Percentiles rank a stretch among this genome's conserved stretches.
These are phyloP conservation scores for Porites lutea DNA, from an alignment of 64 coral and sea anemone genomes.

Conservation along the genomic window DNA sequence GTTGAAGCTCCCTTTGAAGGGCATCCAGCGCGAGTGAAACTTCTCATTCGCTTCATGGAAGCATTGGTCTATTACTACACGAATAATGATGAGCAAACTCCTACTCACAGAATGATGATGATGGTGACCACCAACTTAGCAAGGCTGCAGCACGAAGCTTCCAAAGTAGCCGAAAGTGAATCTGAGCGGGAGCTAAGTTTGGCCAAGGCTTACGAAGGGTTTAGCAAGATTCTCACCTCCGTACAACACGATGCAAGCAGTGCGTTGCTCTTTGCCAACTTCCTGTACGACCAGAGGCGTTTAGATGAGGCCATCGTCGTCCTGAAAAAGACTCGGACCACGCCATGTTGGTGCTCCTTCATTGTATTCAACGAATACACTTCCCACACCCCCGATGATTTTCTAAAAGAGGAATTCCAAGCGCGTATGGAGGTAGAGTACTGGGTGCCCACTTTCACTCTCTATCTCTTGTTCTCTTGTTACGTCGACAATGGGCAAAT, in stretches of 20 bases:
- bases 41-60: conserved; percentile 4
- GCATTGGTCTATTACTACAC: not conserved
- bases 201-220: not conserved
- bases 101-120: not conserved
- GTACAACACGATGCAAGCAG: not conserved
- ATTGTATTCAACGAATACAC: conserved; percentile 11
- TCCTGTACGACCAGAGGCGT: not conserved
- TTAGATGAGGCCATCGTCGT: not conserved
- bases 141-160: not conserved
- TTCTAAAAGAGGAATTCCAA: conserved; percentile 1
- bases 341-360: not conserved
- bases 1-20: conserved; percentile 1
- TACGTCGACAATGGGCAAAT: not conserved
- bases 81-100: not conserved
- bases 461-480: not conserved
- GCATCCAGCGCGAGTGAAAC: not conserved
- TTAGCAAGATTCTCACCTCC: not conserved
- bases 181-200: not conserved
- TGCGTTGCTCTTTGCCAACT: not conserved
- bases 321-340: not conserved
- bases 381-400: not conserved
- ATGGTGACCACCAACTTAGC: not conserved
- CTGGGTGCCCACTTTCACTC: not conserved
- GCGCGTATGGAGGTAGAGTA: not conserved
- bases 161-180: not conserved